Conservation (phyloP, 2,113 vertebrate species). For the Proteles cristata region DNA sequence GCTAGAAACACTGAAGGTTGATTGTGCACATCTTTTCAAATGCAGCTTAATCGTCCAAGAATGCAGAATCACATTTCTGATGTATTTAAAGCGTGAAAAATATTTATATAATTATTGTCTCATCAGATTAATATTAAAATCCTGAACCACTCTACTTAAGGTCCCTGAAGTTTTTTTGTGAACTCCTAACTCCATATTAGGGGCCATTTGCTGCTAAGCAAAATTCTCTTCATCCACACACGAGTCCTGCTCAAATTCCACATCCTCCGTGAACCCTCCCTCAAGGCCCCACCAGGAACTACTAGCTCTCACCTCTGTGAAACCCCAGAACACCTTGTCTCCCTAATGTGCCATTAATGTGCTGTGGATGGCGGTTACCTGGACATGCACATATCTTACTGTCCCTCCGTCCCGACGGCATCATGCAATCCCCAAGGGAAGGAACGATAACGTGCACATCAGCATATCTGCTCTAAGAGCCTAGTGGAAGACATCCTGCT, state of each 20-base stretch:
- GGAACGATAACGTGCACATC: neutral
- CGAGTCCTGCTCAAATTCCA: neutral
- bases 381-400: neutral
- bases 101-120: constrained; percentile 65
- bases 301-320: neutral
- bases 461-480: neutral
- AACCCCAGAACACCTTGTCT: neutral
- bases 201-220: neutral
- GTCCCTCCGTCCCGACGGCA: neutral
- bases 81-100: constrained; percentile 47
- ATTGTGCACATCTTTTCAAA: constrained; percentile 62
- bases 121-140: constrained; percentile 61
- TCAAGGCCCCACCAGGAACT: accelerated
- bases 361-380: neutral
- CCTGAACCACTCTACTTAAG: neutral
- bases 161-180: neutral
- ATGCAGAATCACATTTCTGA: constrained; percentile 60
- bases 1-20: constrained; percentile 47
- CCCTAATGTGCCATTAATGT: neutral
- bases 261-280: neutral
- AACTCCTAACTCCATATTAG: neutral
- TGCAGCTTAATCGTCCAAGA: constrained; percentile 58
- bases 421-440: neutral
- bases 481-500: neutral
- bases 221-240: neutral